phyloP scores from a whole-genome alignment of 2,113 vertebrate genomes.

The Tragulus kanchil region DNA sequence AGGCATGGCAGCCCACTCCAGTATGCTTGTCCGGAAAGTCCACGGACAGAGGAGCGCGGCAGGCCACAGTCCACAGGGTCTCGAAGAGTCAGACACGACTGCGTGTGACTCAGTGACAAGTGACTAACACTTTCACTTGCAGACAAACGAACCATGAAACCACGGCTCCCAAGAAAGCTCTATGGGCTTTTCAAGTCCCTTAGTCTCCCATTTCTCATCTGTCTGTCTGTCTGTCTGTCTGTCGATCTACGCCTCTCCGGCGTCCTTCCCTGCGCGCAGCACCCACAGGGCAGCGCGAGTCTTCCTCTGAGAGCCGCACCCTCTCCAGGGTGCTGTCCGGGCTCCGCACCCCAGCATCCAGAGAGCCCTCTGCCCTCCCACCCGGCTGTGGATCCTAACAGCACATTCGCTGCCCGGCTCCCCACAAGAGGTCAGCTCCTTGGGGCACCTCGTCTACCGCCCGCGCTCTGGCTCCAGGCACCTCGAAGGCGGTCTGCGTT shows the following conservation, averaged over 20 bases:
- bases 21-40: too few relatives aligned
- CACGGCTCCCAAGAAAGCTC: background rate
- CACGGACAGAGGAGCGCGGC: too few relatives aligned
- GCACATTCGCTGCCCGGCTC: accelerated
- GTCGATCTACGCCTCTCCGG: background rate
- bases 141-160: background rate
- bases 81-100: too few relatives aligned
- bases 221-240: background rate
- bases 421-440: background rate
- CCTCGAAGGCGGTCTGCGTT: accelerated
- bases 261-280: background rate
- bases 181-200: accelerated
- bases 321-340: background rate
- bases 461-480: accelerated
- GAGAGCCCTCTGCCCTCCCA: background rate
- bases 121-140: too few relatives aligned
- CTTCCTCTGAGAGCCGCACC: background rate
- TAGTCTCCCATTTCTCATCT: too few relatives aligned
- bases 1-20: too few relatives aligned
- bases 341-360: background rate
- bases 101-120: too few relatives aligned
- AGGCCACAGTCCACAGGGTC: too few relatives aligned
- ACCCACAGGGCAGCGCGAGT: background rate
- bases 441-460: background rate
- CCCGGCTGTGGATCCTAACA: background rate